Evolutionary conservation across 2,797 vertebrate species (phyloP).

Genomic region (Malacoraja senta): DNA sequence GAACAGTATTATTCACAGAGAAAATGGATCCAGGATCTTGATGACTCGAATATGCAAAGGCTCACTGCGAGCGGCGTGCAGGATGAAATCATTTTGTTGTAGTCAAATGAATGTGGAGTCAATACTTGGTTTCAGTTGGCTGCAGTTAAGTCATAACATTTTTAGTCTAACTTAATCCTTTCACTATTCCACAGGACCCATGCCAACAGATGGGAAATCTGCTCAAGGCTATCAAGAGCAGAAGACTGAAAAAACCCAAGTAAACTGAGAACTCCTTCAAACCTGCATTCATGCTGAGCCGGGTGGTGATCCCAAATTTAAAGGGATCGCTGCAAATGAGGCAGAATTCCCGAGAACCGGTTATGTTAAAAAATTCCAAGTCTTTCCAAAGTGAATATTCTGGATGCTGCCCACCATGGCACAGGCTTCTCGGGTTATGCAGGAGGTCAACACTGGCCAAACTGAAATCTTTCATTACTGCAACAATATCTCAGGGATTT

Average conservation of each 20-base stretch:
- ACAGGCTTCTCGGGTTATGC: background rate
- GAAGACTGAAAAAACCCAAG: background rate
- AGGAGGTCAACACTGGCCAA: background rate
- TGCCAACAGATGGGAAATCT: background rate
- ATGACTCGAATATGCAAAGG: background rate
- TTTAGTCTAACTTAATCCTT: conserved; percentile 6
- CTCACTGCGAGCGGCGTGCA: background rate
- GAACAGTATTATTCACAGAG: background rate
- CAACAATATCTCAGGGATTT: background rate
- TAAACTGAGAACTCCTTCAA: background rate
- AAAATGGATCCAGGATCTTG: background rate
- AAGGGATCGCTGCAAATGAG: background rate
- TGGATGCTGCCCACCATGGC: background rate
- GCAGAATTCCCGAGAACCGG: background rate
- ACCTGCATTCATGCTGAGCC: background rate
- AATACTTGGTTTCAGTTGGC: background rate
- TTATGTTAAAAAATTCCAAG: background rate
- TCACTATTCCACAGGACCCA: background rate
- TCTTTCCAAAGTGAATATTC: background rate
- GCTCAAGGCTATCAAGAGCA: background rate
- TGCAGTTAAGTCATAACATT: background rate
- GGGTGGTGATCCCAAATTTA: background rate
- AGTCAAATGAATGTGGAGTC: conserved; percentile 25
- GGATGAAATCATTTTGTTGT: background rate
- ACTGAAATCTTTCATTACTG: background rate